phyloP scores from a whole-genome alignment of 2,797 vertebrate genomes.

The Orientallactaga sibirica region DNA sequence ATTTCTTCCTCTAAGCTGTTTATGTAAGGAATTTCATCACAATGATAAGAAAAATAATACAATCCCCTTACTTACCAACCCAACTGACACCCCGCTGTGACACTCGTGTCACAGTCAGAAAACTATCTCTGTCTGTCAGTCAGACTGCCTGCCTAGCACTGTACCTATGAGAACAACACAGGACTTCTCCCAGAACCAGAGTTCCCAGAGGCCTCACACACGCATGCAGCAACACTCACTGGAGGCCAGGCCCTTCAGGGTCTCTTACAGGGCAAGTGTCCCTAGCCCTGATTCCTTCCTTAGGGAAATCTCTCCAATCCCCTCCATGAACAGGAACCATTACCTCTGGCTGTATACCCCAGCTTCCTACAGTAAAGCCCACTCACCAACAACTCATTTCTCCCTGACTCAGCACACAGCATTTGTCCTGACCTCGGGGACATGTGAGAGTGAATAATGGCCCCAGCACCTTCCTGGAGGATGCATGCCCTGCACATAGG shows the following conservation, averaged over 20 bases:
- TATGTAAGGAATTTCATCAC: background rate
- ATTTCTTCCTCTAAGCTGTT: background rate
- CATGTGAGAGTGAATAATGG: conserved; percentile 49
- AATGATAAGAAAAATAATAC: background rate
- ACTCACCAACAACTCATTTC: too few species aligned
- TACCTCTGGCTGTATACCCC: background rate
- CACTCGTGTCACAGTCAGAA: background rate
- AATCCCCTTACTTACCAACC: background rate
- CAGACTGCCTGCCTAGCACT: background rate
- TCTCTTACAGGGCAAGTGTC: background rate
- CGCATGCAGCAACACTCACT: background rate
- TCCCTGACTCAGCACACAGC: conserved; percentile 6
- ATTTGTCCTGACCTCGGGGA: conserved; percentile 2
- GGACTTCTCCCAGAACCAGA: background rate
- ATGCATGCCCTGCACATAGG: background rate
- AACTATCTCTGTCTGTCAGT: background rate
- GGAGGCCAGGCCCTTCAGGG: background rate
- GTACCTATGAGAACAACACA: background rate
- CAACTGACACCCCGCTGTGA: background rate
- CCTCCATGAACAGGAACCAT: background rate
- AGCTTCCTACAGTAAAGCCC: background rate
- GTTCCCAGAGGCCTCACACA: background rate
- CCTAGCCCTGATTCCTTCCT: background rate
- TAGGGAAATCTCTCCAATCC: background rate
- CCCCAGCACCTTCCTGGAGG: background rate